Base-by-base conservation (phyloP, 1,140 invertebrate genomes). In the Papilio machaon region DNA sequence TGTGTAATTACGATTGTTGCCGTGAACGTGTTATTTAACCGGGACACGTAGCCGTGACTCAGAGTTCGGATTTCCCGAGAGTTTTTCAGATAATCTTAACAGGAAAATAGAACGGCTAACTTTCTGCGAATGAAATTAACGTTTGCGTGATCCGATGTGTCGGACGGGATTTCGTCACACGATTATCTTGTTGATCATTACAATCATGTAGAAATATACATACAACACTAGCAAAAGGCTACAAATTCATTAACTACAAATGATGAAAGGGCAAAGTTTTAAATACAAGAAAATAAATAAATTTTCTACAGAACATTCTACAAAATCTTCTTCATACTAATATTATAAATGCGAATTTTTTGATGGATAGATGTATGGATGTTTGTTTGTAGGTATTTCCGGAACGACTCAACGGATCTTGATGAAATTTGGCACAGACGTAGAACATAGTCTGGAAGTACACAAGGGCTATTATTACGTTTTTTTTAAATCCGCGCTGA, bases 31-130 rank as follows among this genome's bases (percentile, higher is more conserved):
- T 76, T 47, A 47, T 74, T 49, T 30, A 75, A 17, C 19, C 43
- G 43, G 46, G 43, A 52, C 47, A 52, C 74, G 74, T 76, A 49
- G 19, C 6, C 46, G 74, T 76, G 74, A 76, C n/a, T 76, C 74
- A 76, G 74, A 15, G 46, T 76, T 76, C 19, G 74, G 74, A 76
- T 76, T 76, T 76, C 74, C 74, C 74, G 74, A 76, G 74, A 76
- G 74, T 76, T 76, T 76, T 76, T 49, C n/a, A 76, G 46, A 76
- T 49, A 52, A 47, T 76, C 74, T 47, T 76, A 76, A 76, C 74
- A 76, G 74, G 74, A 76, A 76, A 76, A 76, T 76, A 49, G 23
- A 35, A 70, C 43, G n/a, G 19, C 74, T 76, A 76, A 76, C 74
- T 76, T 76, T 76, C 74, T 76, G 43, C 17, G 74, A 76, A 76